Base-by-base conservation (phyloP, 2,888 invertebrate species). In the Dasypolia templi region DNA sequence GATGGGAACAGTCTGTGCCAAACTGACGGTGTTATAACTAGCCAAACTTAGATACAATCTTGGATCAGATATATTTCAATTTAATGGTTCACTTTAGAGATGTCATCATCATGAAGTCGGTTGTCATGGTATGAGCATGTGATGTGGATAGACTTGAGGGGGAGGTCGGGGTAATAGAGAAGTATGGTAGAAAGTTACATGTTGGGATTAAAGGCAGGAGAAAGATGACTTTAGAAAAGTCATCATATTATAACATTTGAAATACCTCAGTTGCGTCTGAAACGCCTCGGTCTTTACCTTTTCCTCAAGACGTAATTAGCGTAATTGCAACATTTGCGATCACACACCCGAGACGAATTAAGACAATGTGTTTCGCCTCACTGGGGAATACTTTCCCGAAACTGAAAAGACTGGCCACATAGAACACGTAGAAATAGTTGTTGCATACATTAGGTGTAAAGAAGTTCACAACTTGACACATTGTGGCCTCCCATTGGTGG, bases 321-420 rank as follows among this genome's bases (percentile, higher is more conserved):
- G 59, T 78, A 67, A 80, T 82, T 66, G 66, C 74, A 32, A 66
- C 83, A 29, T 63, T 56, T 63, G 53, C 32, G 44, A 74, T 63
- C 49, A 49, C 73, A 70, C 81, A 35, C 53, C 46, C 49, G 58
- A 70, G 49, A 74, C 66, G n/a, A 74, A 66, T 80, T 67, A 65
- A 68, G 73, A 61, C 64, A 62, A 68, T 53, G 56, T 64, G 49
- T 59, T 83, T 59, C 29, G 2, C 7, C 49, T 39, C 53, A n/a
- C 63, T 44, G n/a, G 55, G 61, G 66, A 70, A 79, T 56, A 26
- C 35, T 65, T 35, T 32, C 29, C 46, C 6, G 29, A 56, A 49
- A 56, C 39, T 62, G 44, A 4, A 35, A 61, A 81, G 26, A 29
- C 29, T 56, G 29, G 17, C 32, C 17, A 17, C 35, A 17, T 2